These are phyloP conservation scores for Pyrgilauda ruficollis DNA, from an alignment of 2,113 vertebrate species.

Conservation along the genomic window DNA sequence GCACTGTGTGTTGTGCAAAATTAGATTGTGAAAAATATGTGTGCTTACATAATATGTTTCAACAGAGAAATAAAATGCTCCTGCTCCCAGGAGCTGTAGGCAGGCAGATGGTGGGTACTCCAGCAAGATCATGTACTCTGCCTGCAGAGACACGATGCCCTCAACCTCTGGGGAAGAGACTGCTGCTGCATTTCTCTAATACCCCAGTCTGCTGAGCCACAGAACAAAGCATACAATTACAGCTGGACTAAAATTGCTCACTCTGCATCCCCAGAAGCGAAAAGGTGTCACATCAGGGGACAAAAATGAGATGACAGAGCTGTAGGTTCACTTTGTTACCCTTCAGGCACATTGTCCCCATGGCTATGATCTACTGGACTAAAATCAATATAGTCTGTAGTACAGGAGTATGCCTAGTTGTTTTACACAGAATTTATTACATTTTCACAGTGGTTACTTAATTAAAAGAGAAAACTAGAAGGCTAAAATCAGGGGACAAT, in stretches of 20 bases:
- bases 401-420: not conserved
- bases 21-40: slow-evolving; percentile 17
- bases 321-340: not conserved
- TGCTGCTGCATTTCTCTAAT: not conserved
- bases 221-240: not conserved
- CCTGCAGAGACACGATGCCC: not conserved
- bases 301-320: slow-evolving; percentile 7
- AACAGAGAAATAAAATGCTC: not conserved
- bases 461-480: slow-evolving; percentile 33
- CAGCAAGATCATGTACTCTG: slow-evolving; percentile 10
- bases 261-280: not conserved
- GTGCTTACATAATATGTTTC: slow-evolving; percentile 29
- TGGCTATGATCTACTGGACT: not conserved
- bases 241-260: not conserved
- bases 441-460: slow-evolving; percentile 37
- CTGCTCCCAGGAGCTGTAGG: not conserved
- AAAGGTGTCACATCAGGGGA: slow-evolving; percentile 12
- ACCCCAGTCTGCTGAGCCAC: not conserved
- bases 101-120: slow-evolving; percentile 38
- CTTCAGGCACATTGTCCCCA: not conserved
- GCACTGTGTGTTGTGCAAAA: slow-evolving; percentile 15
- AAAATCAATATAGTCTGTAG: slow-evolving; percentile 2
- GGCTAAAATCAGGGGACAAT: slow-evolving; percentile 19
- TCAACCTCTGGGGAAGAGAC: not conserved
- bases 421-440: slow-evolving; percentile 3